Percentiles rank a stretch among this genome's conserved stretches.
These are phyloP conservation scores for Clusia tigrina DNA, from an alignment of 2,888 invertebrate genomes.

Conservation along the genomic window DNA sequence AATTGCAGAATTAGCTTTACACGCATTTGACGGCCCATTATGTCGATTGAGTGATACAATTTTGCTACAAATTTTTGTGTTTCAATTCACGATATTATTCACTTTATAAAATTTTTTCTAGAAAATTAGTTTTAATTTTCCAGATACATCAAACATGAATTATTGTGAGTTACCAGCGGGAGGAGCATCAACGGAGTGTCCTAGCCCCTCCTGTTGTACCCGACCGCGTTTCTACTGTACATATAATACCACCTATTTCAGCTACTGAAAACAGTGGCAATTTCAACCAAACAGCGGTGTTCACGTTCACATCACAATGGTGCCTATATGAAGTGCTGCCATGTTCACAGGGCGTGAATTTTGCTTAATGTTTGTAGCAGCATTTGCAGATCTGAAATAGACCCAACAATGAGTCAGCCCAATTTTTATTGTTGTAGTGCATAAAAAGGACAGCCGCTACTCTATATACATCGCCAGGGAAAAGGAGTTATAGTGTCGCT, in stretches of 20 bases:
- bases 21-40: not conserved
- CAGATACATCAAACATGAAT: constrained; percentile 66
- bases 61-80: not conserved
- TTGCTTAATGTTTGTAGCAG: no score
- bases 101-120: constrained; percentile 23
- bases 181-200: constrained; percentile 65
- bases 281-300: constrained; percentile 31
- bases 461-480: no score
- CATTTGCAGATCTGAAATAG: no score
- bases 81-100: not conserved
- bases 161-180: constrained; percentile 66
- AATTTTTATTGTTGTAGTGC: no score
- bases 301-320: constrained; percentile 27
- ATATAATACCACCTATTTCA: constrained; percentile 37
- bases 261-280: constrained; percentile 33
- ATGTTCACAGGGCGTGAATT: no score
- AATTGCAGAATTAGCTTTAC: no score
- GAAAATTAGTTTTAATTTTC: no score
- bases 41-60: not conserved
- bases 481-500: no score
- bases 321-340: constrained; percentile 19
- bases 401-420: no score
- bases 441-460: no score
- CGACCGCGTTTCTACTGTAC: constrained; percentile 63
- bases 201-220: constrained; percentile 66